Evolutionary conservation across 2,888 invertebrate species (phyloP).

Genomic region (Teleiodes luculella): DNA sequence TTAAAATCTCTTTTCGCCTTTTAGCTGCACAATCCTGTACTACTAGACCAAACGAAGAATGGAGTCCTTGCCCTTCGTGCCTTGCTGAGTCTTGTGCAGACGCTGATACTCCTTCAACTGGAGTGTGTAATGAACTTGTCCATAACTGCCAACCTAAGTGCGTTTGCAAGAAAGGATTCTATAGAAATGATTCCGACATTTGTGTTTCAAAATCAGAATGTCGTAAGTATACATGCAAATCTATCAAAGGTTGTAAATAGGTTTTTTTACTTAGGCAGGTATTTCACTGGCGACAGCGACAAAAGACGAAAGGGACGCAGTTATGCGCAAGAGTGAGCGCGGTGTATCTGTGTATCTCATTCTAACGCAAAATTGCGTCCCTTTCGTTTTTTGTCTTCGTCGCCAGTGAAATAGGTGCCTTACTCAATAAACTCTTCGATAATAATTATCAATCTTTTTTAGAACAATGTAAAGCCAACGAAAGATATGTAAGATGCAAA

Average conservation of each 20-base stretch:
- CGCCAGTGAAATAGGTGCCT: no score
- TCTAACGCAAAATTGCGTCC: no score
- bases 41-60: constrained; percentile 35
- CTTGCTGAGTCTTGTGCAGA: constrained; percentile 37
- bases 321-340: no score
- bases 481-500: constrained; percentile 38
- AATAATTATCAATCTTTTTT: no score
- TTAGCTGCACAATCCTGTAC: constrained; percentile 41
- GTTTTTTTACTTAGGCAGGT: no score
- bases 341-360: no score
- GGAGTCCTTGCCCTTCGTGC: constrained; percentile 39
- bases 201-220: constrained; percentile 37
- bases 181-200: constrained; percentile 31
- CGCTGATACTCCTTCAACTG: constrained; percentile 22
- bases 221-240: constrained; percentile 20
- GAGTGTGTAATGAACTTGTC: constrained; percentile 35
- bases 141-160: constrained; percentile 43
- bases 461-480: constrained; percentile 27
- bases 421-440: no score
- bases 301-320: no score
- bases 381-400: no score
- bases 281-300: no score
- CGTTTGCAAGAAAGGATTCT: constrained; percentile 34
- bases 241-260: background rate
- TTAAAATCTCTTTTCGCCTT: background rate